A percentile compares a stretch with the other conserved stretches of the same genome.
Evolutionary conservation across 2,113 vertebrate genomes (phyloP).

Genomic region (Upupa epops): DNA sequence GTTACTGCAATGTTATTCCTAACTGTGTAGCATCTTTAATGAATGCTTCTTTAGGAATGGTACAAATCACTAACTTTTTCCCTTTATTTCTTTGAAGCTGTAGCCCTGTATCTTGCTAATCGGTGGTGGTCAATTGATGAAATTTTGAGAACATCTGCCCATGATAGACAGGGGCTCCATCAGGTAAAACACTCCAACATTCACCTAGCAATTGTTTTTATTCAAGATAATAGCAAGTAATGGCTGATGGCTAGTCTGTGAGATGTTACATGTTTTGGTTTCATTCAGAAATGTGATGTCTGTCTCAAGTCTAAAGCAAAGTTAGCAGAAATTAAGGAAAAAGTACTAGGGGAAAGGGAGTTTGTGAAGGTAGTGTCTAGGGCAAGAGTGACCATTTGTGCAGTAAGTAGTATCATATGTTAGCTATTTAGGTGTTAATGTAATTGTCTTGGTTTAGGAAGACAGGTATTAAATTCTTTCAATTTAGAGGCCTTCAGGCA

Average conservation of each 20-base stretch:
- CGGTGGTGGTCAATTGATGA: constrained; percentile 89
- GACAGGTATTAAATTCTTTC: too few relatives aligned
- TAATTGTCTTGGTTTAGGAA: too few relatives aligned
- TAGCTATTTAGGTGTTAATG: neutral
- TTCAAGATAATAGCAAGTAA: neutral
- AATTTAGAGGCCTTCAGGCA: too few relatives aligned
- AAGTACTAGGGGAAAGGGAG: neutral
- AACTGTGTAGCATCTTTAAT: neutral
- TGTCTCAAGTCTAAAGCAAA: neutral
- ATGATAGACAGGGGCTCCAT: constrained; percentile 78
- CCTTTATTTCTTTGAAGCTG: constrained; percentile 70
- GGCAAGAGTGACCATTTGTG: neutral
- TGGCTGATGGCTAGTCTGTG: neutral
- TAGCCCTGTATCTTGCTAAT: constrained; percentile 85
- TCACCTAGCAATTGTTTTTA: neutral
- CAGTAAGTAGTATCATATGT: neutral
- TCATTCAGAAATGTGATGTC: neutral
- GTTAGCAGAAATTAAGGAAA: neutral
- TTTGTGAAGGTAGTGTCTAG: neutral
- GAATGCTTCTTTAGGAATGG: neutral
- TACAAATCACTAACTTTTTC: constrained; percentile 26
- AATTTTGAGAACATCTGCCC: constrained; percentile 81
- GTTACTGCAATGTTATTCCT: neutral
- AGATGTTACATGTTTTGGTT: neutral
- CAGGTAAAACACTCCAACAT: constrained; percentile 71